These are phyloP conservation scores for Gambusia holbrooki DNA, from an alignment of 2,113 vertebrate genomes.

Conservation along the genomic window DNA sequence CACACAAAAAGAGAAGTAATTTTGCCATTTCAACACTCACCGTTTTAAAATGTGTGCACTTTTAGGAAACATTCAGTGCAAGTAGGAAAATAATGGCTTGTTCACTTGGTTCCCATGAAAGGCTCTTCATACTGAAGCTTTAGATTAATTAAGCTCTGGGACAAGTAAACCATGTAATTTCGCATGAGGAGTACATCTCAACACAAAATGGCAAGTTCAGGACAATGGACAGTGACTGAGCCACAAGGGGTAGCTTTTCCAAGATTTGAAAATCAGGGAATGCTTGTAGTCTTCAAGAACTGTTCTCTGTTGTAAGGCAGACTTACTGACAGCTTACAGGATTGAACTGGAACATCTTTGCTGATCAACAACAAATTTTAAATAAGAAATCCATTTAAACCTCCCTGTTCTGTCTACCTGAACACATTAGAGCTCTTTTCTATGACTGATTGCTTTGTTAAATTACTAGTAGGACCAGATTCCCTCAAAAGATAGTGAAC, in stretches of 20 bases:
- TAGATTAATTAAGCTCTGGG: not conserved
- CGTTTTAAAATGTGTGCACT: not conserved
- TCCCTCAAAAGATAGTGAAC: slow-evolving; percentile 26
- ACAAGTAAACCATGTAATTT: not conserved
- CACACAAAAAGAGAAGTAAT: not conserved
- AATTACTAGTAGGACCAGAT: not conserved
- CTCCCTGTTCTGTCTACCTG: slow-evolving; percentile 3
- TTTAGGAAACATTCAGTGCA: not conserved
- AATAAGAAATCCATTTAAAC: not conserved
- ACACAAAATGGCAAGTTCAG: slow-evolving; percentile 23
- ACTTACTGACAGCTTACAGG: not conserved
- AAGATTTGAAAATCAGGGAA: too few species aligned
- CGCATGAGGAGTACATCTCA: not conserved
- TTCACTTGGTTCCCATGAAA: not conserved
- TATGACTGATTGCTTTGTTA: slow-evolving; percentile 7
- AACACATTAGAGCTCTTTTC: not conserved
- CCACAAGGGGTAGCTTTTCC: not conserved
- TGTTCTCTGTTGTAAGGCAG: too few species aligned
- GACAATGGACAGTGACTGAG: slow-evolving; percentile 36
- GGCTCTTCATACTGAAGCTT: not conserved
- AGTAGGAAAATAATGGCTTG: not conserved
- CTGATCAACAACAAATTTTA: slow-evolving; percentile 10
- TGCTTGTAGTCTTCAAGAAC: not conserved
- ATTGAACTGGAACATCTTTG: slow-evolving; percentile 9
- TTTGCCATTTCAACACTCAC: not conserved